phyloP scores from a whole-genome alignment of 2,113 vertebrate genomes.

The Dolichotis patagonum region DNA sequence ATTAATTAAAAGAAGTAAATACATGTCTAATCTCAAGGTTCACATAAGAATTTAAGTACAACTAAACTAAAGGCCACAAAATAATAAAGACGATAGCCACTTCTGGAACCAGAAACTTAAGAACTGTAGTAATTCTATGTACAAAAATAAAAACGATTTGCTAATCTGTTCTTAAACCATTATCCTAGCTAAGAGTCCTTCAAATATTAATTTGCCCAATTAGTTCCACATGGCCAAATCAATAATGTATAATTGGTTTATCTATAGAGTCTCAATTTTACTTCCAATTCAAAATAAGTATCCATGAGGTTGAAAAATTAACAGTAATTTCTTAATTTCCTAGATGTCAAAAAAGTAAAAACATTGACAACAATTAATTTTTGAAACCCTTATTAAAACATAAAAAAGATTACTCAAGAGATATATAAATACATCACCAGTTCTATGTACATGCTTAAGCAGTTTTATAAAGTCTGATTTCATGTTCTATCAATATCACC shows the following conservation, averaged over 20 bases:
- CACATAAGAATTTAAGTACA: not conserved
- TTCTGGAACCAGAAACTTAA: not conserved
- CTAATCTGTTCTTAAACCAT: not conserved
- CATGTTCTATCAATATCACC: not conserved
- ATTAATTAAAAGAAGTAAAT: not conserved
- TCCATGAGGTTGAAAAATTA: not conserved
- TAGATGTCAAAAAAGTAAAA: not conserved
- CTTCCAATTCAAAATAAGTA: slow-evolving; percentile 3
- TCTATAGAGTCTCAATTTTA: not conserved
- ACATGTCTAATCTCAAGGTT: not conserved
- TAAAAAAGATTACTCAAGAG: not conserved
- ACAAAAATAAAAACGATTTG: slow-evolving; percentile 9
- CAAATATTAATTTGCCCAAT: slow-evolving; percentile 17
- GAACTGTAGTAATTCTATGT: not conserved
- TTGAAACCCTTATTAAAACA: not conserved
- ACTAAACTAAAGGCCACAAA: not conserved
- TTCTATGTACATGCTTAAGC: not conserved
- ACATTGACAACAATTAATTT: not conserved
- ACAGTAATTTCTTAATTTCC: not conserved
- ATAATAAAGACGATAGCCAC: not conserved
- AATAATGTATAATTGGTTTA: slow-evolving; percentile 36
- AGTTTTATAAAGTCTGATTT: slow-evolving; percentile 14
- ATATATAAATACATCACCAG: not conserved
- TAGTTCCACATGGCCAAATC: slow-evolving; percentile 6
- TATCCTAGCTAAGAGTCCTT: not conserved